phyloP scores from a whole-genome alignment of 2,888 invertebrate genomes.

The Rhagium mordax region DNA sequence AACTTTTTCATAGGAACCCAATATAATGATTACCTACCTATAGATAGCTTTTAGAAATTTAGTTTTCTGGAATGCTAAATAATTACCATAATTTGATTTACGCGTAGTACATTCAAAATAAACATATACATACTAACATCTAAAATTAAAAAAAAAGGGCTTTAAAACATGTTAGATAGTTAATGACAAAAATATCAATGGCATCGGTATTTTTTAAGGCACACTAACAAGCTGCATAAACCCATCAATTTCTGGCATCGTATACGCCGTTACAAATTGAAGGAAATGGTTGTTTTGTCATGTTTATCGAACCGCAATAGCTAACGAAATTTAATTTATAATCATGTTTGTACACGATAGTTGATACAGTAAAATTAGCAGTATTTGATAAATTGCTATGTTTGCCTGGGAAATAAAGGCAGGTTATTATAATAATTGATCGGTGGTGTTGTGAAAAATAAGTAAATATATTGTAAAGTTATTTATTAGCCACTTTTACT shows the following conservation, averaged over 20 bases:
- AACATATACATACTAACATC: no score
- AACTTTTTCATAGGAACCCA: no score
- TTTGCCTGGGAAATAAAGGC: not conserved
- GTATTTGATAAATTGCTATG: constrained; percentile 10
- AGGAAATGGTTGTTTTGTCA: constrained; percentile 14
- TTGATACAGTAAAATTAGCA: not conserved
- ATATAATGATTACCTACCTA: no score
- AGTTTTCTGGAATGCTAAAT: no score
- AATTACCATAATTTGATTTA: no score
- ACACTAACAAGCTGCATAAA: not conserved
- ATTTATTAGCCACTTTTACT: not conserved
- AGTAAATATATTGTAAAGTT: not conserved
- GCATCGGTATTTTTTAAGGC: not conserved
- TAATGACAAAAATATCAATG: not conserved
- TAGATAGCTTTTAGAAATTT: no score
- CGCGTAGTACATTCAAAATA: no score
- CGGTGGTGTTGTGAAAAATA: not conserved
- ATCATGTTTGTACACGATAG: constrained; percentile 1
- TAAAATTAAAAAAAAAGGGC: no score
- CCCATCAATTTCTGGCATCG: constrained; percentile 3
- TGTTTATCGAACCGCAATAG: constrained; percentile 2
- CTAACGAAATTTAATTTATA: constrained; percentile 13
- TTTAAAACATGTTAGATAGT: no score
- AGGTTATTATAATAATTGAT: not conserved
- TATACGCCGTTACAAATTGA: constrained; percentile 7